Conservation (phyloP, 2,888 invertebrate genomes). For the Drosophila mimetica region DNA sequence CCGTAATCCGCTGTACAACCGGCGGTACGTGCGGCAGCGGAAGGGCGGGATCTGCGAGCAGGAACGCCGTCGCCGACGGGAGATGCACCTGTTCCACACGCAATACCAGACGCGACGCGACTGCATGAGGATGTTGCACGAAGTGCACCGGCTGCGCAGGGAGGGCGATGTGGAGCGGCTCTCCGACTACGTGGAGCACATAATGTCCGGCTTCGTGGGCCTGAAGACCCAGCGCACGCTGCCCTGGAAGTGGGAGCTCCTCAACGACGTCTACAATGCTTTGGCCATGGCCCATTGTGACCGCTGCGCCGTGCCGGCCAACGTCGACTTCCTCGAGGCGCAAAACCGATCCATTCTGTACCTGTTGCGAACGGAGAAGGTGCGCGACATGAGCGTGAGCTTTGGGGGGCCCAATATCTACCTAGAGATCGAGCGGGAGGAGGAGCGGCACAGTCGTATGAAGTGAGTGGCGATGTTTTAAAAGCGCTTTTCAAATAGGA, state of each 20-base stretch:
- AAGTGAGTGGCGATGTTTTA: too few species aligned
- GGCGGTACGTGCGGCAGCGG: slow-evolving; percentile 45
- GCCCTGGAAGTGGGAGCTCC: slow-evolving; percentile 82
- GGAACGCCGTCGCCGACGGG: slow-evolving; percentile 45
- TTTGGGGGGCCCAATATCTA: slow-evolving; percentile 57
- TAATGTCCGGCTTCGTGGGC: slow-evolving; percentile 75
- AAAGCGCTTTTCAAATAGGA: too few species aligned
- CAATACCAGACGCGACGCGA: slow-evolving; percentile 79
- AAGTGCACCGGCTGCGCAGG: slow-evolving; percentile 56
- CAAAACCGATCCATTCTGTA: slow-evolving; percentile 54
- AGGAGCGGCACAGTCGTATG: slow-evolving; percentile 13
- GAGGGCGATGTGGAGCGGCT: slow-evolving; percentile 65
- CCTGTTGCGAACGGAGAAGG: slow-evolving; percentile 61
- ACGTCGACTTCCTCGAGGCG: slow-evolving; percentile 39
- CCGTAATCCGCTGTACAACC: slow-evolving; percentile 78
- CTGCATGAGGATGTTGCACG: slow-evolving; percentile 74
- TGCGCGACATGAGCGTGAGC: slow-evolving; percentile 46
- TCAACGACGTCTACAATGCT: slow-evolving; percentile 81
- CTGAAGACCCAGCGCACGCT: slow-evolving; percentile 80
- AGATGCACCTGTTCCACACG: slow-evolving; percentile 66
- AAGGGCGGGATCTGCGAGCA: slow-evolving; percentile 49
- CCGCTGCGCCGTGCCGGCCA: slow-evolving; percentile 52
- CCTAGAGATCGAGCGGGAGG: slow-evolving; percentile 28
- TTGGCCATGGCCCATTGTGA: slow-evolving; percentile 78
- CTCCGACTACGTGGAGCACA: slow-evolving; percentile 73